phyloP scores from a whole-genome alignment of 2,888 invertebrate species.

The Mesorhabditis belari region DNA sequence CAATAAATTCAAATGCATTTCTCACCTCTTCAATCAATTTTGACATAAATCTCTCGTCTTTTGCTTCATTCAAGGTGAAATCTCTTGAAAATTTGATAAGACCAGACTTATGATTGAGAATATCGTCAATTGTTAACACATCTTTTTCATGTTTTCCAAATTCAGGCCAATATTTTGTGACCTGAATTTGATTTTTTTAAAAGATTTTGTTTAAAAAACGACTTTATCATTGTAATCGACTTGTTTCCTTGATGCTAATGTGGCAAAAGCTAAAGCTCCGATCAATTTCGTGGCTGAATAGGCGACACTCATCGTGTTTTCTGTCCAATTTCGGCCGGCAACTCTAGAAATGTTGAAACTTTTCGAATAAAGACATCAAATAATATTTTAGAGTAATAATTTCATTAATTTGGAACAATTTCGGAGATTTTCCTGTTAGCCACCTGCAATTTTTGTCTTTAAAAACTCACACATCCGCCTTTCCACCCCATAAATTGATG shows the following conservation, averaged over 20 bases:
- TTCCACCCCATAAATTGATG: conserved; percentile 55
- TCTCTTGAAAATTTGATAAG: neutral
- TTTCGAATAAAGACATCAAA: neutral
- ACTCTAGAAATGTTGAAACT: conserved; percentile 3
- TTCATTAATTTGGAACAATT: neutral
- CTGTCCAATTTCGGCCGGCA: conserved; percentile 49
- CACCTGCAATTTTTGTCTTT: neutral
- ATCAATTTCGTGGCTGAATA: conserved; percentile 54
- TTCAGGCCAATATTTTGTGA: conserved; percentile 54
- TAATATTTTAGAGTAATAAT: neutral
- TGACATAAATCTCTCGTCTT: neutral
- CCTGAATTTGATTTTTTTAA: conserved; percentile 8
- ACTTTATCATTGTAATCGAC: neutral
- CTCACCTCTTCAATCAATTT: neutral
- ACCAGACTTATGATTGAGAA: neutral
- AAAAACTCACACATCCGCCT: conserved; percentile 45
- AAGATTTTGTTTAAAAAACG: conserved; percentile 11
- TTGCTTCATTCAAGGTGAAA: neutral
- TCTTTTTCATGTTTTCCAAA: conserved; percentile 51
- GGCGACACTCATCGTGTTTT: conserved; percentile 53
- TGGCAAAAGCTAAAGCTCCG: neutral
- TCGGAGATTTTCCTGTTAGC: neutral
- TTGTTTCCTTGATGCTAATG: neutral
- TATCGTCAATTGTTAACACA: neutral
- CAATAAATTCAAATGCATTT: neutral